These are phyloP conservation scores for Conopomorpha cramerella DNA, from an alignment of 1,140 invertebrate species.

Conservation along the genomic window DNA sequence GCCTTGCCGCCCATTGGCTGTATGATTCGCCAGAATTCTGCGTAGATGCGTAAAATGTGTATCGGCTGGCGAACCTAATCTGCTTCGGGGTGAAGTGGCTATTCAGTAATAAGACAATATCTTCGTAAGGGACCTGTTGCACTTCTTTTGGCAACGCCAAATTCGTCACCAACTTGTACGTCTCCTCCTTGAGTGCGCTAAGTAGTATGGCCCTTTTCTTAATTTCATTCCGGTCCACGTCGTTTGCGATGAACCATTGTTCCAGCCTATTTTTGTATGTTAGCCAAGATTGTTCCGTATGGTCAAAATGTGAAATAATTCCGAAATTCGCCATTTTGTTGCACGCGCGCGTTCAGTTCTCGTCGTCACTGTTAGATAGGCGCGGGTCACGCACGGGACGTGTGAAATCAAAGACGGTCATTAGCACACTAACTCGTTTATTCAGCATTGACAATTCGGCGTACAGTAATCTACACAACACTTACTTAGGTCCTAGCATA, in stretches of 20 bases:
- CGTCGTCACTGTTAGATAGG: neutral
- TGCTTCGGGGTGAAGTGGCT: neutral
- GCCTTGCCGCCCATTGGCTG: neutral
- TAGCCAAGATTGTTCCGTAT: neutral
- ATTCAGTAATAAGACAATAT: neutral
- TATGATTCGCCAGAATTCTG: neutral
- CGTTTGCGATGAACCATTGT: neutral
- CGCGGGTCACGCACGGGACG: neutral
- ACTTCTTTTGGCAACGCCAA: neutral
- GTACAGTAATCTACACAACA: too few species aligned
- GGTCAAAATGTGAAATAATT: neutral
- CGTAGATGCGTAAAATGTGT: neutral
- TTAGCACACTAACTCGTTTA: neutral
- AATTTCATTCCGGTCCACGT: neutral
- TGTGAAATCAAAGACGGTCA: neutral
- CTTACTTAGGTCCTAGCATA: too few species aligned
- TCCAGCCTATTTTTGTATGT: neutral
- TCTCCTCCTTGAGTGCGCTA: neutral
- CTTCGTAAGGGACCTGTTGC: neutral
- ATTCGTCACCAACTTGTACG: neutral
- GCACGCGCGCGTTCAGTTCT: neutral
- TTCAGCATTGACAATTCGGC: too few species aligned
- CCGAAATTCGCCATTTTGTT: neutral
- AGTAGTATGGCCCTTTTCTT: neutral
- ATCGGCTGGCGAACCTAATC: neutral